A percentile compares a stretch with the other conserved stretches of the same genome.
These are phyloP conservation scores for Noctua janthina DNA, from an alignment of 2,888 invertebrate species.

Conservation along the genomic window DNA sequence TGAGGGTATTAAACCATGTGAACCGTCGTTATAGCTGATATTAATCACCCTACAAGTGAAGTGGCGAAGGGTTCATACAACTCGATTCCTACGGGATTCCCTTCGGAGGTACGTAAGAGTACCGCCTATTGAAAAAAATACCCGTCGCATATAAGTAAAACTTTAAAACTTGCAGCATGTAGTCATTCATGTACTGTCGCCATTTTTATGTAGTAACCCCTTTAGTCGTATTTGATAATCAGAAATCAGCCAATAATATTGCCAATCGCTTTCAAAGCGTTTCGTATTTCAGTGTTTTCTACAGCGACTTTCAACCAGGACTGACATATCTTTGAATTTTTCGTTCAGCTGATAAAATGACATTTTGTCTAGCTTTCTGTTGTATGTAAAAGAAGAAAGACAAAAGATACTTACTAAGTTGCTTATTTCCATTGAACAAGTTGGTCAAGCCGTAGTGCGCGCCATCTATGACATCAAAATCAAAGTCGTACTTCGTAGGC, in stretches of 20 bases:
- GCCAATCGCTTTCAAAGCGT: too few relatives aligned
- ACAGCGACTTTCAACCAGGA: neutral
- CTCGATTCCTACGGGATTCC: neutral
- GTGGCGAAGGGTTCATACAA: neutral
- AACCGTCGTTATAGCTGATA: neutral
- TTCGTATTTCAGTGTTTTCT: neutral
- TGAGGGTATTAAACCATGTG: neutral
- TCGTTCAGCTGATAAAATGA: neutral
- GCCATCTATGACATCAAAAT: slow-evolving; percentile 72
- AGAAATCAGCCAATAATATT: neutral
- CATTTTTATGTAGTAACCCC: too few relatives aligned
- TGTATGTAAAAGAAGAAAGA: neutral
- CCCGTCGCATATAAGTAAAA: too few relatives aligned
- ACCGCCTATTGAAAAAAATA: too few relatives aligned
- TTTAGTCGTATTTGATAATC: too few relatives aligned
- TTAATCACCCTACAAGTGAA: neutral
- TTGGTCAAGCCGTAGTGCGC: slow-evolving; percentile 71
- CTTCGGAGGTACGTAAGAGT: neutral
- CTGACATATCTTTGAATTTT: neutral
- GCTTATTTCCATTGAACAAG: slow-evolving; percentile 71
- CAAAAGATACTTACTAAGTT: slow-evolving; percentile 47
- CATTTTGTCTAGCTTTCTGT: neutral
- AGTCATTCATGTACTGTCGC: too few relatives aligned
- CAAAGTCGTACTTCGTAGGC: slow-evolving; percentile 65
- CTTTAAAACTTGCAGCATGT: too few relatives aligned